A percentile compares a stretch with the other conserved stretches of the same genome.
Conservation (phyloP, 2,888 invertebrate genomes). For the Alentia gelatinosa region DNA sequence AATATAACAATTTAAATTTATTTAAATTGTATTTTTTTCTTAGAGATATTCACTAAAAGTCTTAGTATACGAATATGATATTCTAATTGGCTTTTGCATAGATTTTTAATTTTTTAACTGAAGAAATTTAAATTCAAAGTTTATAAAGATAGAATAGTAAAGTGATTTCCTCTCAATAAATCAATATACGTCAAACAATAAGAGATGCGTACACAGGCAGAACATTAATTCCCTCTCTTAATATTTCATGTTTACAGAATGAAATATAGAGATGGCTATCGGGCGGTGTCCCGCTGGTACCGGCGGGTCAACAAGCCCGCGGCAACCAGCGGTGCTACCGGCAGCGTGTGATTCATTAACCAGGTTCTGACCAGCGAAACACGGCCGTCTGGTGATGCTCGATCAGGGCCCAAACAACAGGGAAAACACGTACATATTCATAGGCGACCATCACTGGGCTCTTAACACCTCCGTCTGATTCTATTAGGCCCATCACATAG, state of each 20-base stretch:
- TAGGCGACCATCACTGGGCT: background rate
- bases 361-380: background rate
- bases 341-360: background rate
- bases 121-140: no score
- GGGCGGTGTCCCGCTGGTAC: background rate
- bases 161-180: no score
- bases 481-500: background rate
- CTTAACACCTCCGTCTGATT: background rate
- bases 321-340: background rate
- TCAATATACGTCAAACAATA: no score
- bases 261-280: background rate
- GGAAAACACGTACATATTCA: constrained; percentile 21
- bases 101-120: no score
- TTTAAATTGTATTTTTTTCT: no score
- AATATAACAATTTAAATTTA: no score
- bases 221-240: background rate
- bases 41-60: no score
- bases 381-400: background rate
- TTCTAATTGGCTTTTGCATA: no score
- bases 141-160: no score
- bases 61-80: no score
- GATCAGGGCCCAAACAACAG: background rate
- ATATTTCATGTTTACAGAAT: constrained; percentile 7
- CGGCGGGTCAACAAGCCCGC: background rate
- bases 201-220: background rate